Evolutionary conservation across 2,797 vertebrate species (phyloP), one percentile per base, ranked within the genome.

Genomic region (Fistularia tabacaria): DNA sequence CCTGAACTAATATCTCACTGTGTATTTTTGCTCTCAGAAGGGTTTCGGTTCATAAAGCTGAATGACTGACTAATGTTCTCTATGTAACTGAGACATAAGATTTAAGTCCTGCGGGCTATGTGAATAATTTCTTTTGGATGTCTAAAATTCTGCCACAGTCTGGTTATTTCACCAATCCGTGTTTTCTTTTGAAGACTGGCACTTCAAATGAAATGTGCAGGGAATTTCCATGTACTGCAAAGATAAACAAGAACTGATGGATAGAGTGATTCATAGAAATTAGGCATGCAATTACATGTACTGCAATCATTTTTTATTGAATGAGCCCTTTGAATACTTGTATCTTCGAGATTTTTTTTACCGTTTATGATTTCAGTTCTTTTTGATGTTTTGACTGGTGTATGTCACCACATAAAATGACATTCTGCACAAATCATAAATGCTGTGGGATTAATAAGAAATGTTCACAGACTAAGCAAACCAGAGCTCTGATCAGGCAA

Each of bases 41-140:
- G 48, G 6, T 0, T 38, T 56, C 42, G 61, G 62, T 65, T 76
- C 51, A 52, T 64, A 57, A 69, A 54, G 38, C 43, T 41, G 64
- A 76, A 48, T 48, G 51, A 69, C 71, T 71, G 41, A 43, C 54
- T 62, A 74, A 76, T 62, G 60, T 52, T 60, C 50, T 25, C 63
- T 54, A 13, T 78, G 64, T 71, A 62, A 69, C 52, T 62, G 57
- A 37, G 57, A 69, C 66, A 54, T 70, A 55, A 75, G 50, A 56
- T 61, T 68, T 38, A 4, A 11, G 9, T 71, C 67, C 75, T 62
- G 44, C 38, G 46, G 77, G 71, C 78, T 14, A 49, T 47, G 67
- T 79, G 65, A 82, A 79, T 80, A 75, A 81, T 84, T 87, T 64
- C 67, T 77, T 82, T 73, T 80, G 74, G 78, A 65, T 70, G 51